A percentile compares a stretch with the other conserved stretches of the same genome.
phyloP scores from a whole-genome alignment of 2,113 vertebrate species.

The Sclerurus mexicanus region DNA sequence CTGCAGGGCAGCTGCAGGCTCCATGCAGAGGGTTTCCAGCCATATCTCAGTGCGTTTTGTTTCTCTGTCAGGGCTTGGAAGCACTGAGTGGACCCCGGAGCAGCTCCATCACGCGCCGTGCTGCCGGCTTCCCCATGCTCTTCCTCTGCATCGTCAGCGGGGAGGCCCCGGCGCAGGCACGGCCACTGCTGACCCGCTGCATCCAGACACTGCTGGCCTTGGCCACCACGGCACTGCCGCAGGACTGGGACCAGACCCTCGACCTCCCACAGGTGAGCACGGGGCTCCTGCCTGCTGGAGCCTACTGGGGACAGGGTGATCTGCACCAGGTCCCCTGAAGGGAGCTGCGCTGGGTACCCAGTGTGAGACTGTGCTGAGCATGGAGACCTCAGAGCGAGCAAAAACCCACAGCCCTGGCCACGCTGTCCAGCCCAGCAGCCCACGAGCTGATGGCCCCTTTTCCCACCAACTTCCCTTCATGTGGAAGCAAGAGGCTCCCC shows the following conservation, averaged over 20 bases:
- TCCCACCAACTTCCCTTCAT: neutral
- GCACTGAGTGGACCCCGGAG: conserved; percentile 74
- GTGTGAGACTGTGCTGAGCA: rapidly evolving
- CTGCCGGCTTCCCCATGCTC: conserved; percentile 87
- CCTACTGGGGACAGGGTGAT: neutral
- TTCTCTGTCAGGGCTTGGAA: conserved; percentile 72
- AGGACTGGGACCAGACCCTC: conserved; percentile 85
- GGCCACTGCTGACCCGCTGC: conserved; percentile 74
- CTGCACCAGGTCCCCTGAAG: neutral
- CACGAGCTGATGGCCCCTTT: neutral
- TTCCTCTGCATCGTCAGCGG: conserved; percentile 82
- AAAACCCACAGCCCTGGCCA: rapidly evolving
- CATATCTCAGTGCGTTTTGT: neutral
- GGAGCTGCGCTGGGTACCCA: rapidly evolving
- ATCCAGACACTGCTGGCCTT: conserved; percentile 74
- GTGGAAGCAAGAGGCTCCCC: rapidly evolving
- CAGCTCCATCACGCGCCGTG: conserved; percentile 83
- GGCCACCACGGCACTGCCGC: conserved; percentile 65
- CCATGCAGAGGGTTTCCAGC: neutral
- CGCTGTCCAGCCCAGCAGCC: rapidly evolving
- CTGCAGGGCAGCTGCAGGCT: neutral
- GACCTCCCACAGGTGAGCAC: conserved; percentile 84
- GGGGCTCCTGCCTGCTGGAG: rapidly evolving
- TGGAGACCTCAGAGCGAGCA: neutral
- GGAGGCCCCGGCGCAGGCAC: conserved; percentile 70